Conservation (phyloP, 2,888 invertebrate species). For the Mantis religiosa region DNA sequence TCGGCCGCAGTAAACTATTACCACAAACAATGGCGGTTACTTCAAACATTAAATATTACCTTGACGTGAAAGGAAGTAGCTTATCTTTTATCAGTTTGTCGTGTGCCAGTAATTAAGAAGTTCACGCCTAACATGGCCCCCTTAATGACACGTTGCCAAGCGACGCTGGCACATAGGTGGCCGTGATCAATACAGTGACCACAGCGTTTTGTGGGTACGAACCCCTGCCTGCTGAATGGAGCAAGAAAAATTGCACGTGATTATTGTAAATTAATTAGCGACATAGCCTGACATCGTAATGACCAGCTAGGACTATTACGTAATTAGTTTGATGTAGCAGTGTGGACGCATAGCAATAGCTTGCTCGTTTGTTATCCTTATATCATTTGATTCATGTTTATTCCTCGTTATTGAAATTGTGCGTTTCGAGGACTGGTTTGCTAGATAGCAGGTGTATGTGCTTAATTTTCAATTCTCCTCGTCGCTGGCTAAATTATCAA, state of each 20-base stretch:
- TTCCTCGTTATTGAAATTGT: neutral
- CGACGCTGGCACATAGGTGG: neutral
- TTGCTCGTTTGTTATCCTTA: neutral
- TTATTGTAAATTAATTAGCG: neutral
- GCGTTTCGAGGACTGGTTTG: neutral
- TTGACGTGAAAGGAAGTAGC: too few species aligned
- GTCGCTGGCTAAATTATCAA: too few species aligned
- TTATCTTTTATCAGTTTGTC: neutral
- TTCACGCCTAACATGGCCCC: neutral
- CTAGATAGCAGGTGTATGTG: too few species aligned
- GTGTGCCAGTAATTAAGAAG: neutral
- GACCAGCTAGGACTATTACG: neutral
- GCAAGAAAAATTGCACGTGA: neutral
- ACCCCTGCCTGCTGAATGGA: neutral
- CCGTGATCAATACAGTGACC: neutral
- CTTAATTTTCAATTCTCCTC: too few species aligned
- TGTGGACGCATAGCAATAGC: neutral
- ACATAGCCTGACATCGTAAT: neutral
- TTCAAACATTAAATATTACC: too few species aligned
- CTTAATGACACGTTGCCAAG: neutral
- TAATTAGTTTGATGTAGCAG: neutral
- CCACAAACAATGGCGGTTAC: too few species aligned
- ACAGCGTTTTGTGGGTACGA: neutral
- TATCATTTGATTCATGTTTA: neutral
- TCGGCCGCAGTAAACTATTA: too few species aligned